Base-by-base conservation (phyloP, 2,888 invertebrate genomes). In the Limnephilus rhombicus region DNA sequence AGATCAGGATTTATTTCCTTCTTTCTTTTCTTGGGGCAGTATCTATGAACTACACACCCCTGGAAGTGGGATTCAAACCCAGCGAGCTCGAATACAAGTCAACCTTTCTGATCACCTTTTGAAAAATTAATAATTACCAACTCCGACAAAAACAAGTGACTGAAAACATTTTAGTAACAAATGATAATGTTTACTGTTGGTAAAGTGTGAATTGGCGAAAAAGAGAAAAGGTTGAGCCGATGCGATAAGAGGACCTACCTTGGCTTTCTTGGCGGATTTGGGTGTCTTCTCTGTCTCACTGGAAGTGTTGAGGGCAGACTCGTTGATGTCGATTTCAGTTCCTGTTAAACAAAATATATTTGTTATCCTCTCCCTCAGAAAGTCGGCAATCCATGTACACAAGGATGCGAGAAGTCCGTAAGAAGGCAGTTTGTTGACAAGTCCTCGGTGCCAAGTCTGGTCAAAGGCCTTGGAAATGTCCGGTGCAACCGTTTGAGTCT, bases 211-310 rank as follows among this genome's bases (percentile, higher is more conserved):
- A 31, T 15, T 82, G 45, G 86, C n/a, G n/a, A 45, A 3, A 45
- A 12, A 86, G 85, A 29, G 45, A 45, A 41, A 41, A 53, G 9
- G 85, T 85, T 85, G n/a, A 49, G 68, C 68, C 41, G 24, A 24
- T 24, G 31, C 41, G 15, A 24, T 13, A n/a, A 2, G 68, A 29
- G 85, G 53, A 93, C 93, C 95, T 94, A 96, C 96, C 95, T 96
- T 96, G 4, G 95, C 94, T 94, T 95, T 96, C 94, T 96, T 96
- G 90, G 86, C 92, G 18, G 93, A 92, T 87, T 93, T 92, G 45
- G 96, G 96, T 31, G 96, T 96, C 18, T 96, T 95, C 41, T 96
- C 96, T 15, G 95, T 95, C 94, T 96, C 96, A 94, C 96, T 96
- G 12, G 95, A 95, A 93, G 96, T 94, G 81, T 96, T 96, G 1